These are phyloP conservation scores for Drosophila limbata DNA, from an alignment of 2,888 invertebrate genomes.

Conservation along the genomic window DNA sequence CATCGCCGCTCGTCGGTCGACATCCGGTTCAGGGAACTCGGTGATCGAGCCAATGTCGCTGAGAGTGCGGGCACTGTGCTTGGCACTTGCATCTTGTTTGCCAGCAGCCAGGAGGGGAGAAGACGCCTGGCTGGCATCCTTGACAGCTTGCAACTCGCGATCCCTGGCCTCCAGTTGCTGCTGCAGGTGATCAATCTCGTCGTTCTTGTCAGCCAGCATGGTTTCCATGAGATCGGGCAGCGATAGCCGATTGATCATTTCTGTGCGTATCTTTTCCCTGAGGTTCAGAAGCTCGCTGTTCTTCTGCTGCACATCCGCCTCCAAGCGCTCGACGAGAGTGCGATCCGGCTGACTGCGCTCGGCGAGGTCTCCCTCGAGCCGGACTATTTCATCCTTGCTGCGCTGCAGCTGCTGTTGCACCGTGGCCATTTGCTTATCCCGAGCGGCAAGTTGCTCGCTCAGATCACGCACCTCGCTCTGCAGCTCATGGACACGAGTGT, in stretches of 20 bases:
- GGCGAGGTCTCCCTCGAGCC: constrained; percentile 87
- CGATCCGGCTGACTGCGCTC: constrained; percentile 84
- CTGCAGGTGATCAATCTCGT: constrained; percentile 88
- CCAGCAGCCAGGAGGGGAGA: constrained; percentile 63
- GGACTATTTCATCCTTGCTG: constrained; percentile 87
- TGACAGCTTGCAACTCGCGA: constrained; percentile 86
- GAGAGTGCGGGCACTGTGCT: constrained; percentile 89
- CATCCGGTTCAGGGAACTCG: constrained; percentile 90
- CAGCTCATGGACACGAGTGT: constrained; percentile 86
- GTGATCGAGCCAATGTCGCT: constrained; percentile 91
- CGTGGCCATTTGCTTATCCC: constrained; percentile 88
- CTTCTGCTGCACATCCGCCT: constrained; percentile 86
- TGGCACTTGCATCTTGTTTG: constrained; percentile 86
- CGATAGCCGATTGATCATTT: constrained; percentile 86
- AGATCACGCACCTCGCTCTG: constrained; percentile 87
- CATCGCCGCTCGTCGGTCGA: constrained; percentile 86
- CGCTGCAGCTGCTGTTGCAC: constrained; percentile 88
- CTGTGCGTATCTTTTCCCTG: constrained; percentile 85
- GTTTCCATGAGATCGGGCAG: constrained; percentile 88
- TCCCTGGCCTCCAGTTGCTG: constrained; percentile 86
- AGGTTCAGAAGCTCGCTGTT: constrained; percentile 85
- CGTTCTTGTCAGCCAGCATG: constrained; percentile 89
- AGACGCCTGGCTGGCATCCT: constrained; percentile 85
- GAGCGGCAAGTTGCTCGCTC: constrained; percentile 88
- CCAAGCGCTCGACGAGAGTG: constrained; percentile 86